Percentiles rank a stretch among this genome's conserved stretches.
Evolutionary conservation across 2,797 vertebrate species (phyloP).

Genomic region (Myotis daubentonii): DNA sequence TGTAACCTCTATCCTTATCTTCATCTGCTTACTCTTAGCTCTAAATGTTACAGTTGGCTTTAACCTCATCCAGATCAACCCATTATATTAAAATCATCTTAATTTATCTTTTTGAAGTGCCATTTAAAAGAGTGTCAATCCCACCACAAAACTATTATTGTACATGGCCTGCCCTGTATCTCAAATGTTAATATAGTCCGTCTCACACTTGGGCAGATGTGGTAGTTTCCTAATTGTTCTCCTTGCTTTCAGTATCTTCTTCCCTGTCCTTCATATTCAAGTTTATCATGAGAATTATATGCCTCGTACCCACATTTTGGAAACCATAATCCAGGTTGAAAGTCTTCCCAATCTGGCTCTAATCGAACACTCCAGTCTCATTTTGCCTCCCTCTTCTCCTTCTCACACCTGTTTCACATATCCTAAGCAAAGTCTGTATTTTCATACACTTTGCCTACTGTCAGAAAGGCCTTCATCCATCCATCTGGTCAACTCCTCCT

Average conservation of each 20-base stretch:
- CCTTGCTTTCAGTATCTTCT: not conserved
- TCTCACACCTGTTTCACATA: not conserved
- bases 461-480: not conserved
- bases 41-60: not conserved
- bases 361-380: not conserved
- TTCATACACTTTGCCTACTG: not conserved
- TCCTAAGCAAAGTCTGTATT: not conserved
- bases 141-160: not conserved
- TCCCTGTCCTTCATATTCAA: not conserved
- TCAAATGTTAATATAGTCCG: not conserved
- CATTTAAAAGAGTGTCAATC: not conserved
- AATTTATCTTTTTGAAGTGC: not conserved
- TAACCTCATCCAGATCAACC: not conserved
- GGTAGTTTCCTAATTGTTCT: not conserved
- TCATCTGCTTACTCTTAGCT: not conserved
- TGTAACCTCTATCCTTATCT: not conserved
- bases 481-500: not conserved
- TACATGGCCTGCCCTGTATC: not conserved
- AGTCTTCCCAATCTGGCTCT: not conserved
- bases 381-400: not conserved
- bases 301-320: not conserved
- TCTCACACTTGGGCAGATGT: not conserved
- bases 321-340: slow-evolving; percentile 27
- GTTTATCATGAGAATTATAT: not conserved
- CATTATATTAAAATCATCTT: not conserved